Evolutionary conservation across 2,113 vertebrate genomes (phyloP).

Genomic region (Meriones unguiculatus): DNA sequence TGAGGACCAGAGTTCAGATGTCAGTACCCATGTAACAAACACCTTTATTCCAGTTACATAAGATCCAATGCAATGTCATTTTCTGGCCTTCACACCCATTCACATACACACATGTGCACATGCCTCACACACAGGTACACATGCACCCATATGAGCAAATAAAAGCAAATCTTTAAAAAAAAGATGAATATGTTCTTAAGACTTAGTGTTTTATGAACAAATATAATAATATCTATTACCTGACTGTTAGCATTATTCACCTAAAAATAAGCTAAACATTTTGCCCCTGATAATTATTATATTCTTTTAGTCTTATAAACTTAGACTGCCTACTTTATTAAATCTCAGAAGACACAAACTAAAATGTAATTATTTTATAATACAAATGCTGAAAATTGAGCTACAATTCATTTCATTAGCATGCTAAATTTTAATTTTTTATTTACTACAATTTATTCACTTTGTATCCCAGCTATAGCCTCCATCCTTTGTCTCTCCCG

Average conservation of each 20-base stretch:
- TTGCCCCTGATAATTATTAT: not conserved
- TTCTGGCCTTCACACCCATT: not conserved
- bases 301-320: not conserved
- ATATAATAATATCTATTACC: not conserved
- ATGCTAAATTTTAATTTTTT: too few relatives aligned
- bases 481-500: too few relatives aligned
- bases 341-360: not conserved
- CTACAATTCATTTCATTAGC: not conserved
- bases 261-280: not conserved
- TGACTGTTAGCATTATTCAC: not conserved
- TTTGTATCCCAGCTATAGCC: too few relatives aligned
- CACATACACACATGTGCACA: too few relatives aligned
- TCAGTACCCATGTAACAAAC: not conserved
- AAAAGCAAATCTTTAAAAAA: not conserved
- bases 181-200: not conserved
- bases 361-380: not conserved
- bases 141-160: not conserved
- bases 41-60: not conserved
- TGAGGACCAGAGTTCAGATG: not conserved
- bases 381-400: not conserved
- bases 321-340: not conserved
- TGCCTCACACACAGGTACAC: not conserved
- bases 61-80: too few relatives aligned
- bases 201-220: constrained; percentile 1
- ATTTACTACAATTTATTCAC: too few relatives aligned